Base-by-base conservation (phyloP, 2,113 vertebrate genomes). In the Chloropsis cyanopogon region DNA sequence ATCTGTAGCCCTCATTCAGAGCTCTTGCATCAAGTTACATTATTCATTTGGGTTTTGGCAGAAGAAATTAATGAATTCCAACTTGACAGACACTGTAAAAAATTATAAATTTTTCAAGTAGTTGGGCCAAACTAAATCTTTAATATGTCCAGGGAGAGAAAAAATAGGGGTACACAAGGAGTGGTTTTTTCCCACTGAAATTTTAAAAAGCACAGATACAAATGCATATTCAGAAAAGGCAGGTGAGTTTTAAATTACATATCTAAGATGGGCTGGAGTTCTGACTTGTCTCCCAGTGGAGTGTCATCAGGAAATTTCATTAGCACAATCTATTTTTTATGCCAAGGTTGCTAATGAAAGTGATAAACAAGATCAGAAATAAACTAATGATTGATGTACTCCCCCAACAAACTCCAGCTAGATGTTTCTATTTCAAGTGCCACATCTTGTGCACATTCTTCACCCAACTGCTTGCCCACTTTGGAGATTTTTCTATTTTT, bases 321-420 rank as follows among this genome's bases (percentile, higher is more conserved):
- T 96, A 91, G 76, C 47, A 63, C 24, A 22, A 49, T 59, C 87
- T 81, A 44, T 68, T 76, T 79, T 88, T 87, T 90, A 85, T 47
- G 66, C 46, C 50, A 82, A 76, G 25, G 46, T 69, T 85, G 66
- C 64, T 91, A 85, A 92, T 68, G n/a, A 59, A 82, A 88, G 47
- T 17, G 29, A 91, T 90, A 92, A 96, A 91, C 66, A 94, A 91
- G 65, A 94, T 68, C 44, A 94, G 78, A 94, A 90, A 82, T 88
- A 94, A 91, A 90, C 33, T 85, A 71, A 65, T 72, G 44, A 57
- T 46, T 79, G 31, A 92, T 57, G 24, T 80, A 76, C 22, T 49
- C 25, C 15, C 9, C 24, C 77, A 87, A 19, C 21, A 78, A 91
- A 71, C 14, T 87, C 29, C 61, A 90, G 11, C 24, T 81, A 86